These are phyloP conservation scores for Plagodis dolabraria DNA, from an alignment of 2,888 invertebrate genomes.

Conservation along the genomic window DNA sequence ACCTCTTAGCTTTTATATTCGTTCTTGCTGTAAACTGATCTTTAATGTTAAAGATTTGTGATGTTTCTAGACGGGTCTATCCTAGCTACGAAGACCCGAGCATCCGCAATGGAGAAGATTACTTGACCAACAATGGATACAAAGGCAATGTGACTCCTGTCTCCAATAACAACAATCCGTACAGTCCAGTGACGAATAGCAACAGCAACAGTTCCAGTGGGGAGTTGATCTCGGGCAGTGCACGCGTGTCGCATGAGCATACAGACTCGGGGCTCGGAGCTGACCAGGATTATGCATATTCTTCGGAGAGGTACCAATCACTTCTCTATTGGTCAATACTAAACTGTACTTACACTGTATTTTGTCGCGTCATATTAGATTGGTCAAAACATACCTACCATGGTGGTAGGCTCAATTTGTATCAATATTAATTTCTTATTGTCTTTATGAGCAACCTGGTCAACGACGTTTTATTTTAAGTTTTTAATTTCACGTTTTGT, in stretches of 20 bases:
- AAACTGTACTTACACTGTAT: no score
- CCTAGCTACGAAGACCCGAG: constrained; percentile 73
- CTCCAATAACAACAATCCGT: constrained; percentile 78
- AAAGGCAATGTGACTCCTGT: constrained; percentile 69
- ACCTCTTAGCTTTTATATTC: no score
- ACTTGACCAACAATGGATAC: constrained; percentile 77
- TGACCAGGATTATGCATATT: constrained; percentile 90
- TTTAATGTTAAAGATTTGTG: not conserved
- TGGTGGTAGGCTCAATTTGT: no score
- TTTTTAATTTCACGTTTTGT: not conserved
- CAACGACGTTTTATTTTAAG: no score
- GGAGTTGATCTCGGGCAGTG: constrained; percentile 77
- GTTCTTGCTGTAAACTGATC: not conserved
- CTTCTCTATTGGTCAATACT: not conserved
- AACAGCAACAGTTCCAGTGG: constrained; percentile 83
- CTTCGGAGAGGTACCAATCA: constrained; percentile 86
- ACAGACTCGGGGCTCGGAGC: constrained; percentile 91
- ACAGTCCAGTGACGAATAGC: constrained; percentile 80
- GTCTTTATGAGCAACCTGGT: no score
- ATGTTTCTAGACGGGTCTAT: constrained; percentile 70
- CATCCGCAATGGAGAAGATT: constrained; percentile 66
- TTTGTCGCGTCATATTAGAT: no score
- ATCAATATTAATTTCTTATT: no score
- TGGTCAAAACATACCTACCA: no score
- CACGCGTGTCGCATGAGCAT: constrained; percentile 89